Evolutionary conservation across 2,113 vertebrate species (phyloP), one percentile per base, ranked within the genome.

Genomic region (Hemichromis elongatus): DNA sequence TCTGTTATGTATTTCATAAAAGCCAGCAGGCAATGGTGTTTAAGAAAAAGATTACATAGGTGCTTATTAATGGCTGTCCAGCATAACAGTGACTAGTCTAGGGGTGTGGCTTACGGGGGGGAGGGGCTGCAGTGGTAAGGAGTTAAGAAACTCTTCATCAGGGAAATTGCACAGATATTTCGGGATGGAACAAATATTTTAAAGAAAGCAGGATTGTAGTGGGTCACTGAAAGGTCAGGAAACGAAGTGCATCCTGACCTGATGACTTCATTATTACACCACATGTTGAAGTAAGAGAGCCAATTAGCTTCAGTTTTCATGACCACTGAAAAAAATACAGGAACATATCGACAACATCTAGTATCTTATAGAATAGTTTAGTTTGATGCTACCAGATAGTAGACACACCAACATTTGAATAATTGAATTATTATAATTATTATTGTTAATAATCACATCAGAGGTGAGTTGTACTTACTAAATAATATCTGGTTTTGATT

Each of bases 341-440:
- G 40, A 73, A 18, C 66, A 28, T 47, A 47, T 26, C 40, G 0
- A 28, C 18, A 45, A 2, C 33, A 21, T 63, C 12, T 37, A 37
- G 59, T 37, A 63, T 63, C 59, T 63, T 5, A 37, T n/a, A n/a
- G n/a, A 53, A 53, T n/a, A n/a, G 6, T 24, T 75, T 45, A 50
- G 9, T 19, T 50, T 50, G 42, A 28, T 75, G 42, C 30, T 1
- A 30, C 2, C 21, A 18, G 66, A 18, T 18, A 3, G 14, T 28
- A 73, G 5, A 28, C 2, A 7, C 9, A 3, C 0, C 3, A 1
- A 47, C 40, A 0, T 47, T 8, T 70, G 21, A 26, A 10, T 18
- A 45, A 63, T n/a, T 37, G 19, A 63, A 63, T 63, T 35, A 37
- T 57, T 37, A 10, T 37, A 9, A 3, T 35, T 35, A 35, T 37